Base-by-base conservation (phyloP, 2,797 vertebrate genomes). In the Melanotaenia parkinsoni region DNA sequence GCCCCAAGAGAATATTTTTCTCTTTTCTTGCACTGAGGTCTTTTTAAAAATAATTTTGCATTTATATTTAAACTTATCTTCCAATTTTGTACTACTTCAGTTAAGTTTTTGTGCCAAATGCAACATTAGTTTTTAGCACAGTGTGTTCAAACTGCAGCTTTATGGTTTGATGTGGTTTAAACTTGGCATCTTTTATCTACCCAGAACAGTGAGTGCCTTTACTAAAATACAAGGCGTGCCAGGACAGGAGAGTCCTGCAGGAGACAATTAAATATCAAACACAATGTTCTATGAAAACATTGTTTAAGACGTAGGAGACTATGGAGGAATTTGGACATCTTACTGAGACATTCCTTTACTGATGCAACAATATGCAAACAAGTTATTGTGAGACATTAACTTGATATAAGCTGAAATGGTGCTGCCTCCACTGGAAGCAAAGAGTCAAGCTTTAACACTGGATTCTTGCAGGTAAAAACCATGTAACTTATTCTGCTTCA, bases 161-260 rank as follows among this genome's bases (percentile, higher is more conserved):
- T 22, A 40, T n/a, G 38, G 20, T 68, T 63, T 59, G 1, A 33
- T 72, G 66, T 7, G 12, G 50, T 22, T 10, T 3, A 8, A 10
- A 33, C 26, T 43, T 33, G n/a, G 16, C 32, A 5, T 12, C 14
- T 9, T 32, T 58, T 45, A 68, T 51, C 63, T 59, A 56, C 60
- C 30, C 51, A 53, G 82, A 63, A 81, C 79, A 74, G 30, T 0
- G 6, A 61, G 66, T 62, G 38, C 62, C 35, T 65, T 37, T 37
- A 30, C 26, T 64, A 2, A 63, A 26, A 28, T 0, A 56, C 64
- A 20, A 0, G 2, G 9, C 1, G 13, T 69, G 54, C 67, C 3
- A 24, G 32, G 2, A 5, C 60, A 30, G 0, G 63, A 8, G 24
- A 50, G 3, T 43, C 24, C 37, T 32, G 53, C 62, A 60, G 32